phyloP scores from a whole-genome alignment of 2,888 invertebrate species.

The Sinotaia quadrata region DNA sequence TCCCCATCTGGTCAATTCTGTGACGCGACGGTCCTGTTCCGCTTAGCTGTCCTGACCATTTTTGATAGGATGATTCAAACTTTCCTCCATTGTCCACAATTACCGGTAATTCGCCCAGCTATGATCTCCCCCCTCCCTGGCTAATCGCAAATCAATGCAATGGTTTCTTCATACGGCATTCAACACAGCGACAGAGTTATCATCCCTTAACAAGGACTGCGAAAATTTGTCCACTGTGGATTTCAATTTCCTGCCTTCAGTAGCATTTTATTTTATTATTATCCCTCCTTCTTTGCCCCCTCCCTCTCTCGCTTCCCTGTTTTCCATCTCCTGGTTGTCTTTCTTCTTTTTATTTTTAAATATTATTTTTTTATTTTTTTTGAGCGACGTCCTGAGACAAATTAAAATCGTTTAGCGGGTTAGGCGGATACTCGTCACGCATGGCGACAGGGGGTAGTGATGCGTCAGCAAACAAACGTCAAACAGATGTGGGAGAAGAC shows the following conservation, averaged over 20 bases:
- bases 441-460: background rate
- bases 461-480: background rate
- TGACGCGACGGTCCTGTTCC: background rate
- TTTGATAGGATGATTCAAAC: background rate
- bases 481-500: background rate
- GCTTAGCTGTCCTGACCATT: background rate
- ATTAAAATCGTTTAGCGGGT: too few species aligned
- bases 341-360: too few species aligned
- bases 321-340: too few species aligned
- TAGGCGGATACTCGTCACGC: too few species aligned
- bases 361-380: too few species aligned
- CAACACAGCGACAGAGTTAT: background rate
- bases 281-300: too few species aligned
- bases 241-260: constrained; percentile 27
- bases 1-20: background rate
- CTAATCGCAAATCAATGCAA: constrained; percentile 25
- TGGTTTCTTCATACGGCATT: constrained; percentile 3
- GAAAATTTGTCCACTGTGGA: constrained; percentile 25
- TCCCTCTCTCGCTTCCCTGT: too few species aligned
- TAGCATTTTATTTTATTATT: too few species aligned
- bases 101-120: background rate
- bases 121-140: background rate
- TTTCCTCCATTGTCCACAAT: background rate
- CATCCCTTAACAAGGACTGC: constrained; percentile 13
- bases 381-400: too few species aligned